These are phyloP conservation scores for Rana temporaria DNA, from an alignment of 2,113 vertebrate genomes.

Conservation along the genomic window DNA sequence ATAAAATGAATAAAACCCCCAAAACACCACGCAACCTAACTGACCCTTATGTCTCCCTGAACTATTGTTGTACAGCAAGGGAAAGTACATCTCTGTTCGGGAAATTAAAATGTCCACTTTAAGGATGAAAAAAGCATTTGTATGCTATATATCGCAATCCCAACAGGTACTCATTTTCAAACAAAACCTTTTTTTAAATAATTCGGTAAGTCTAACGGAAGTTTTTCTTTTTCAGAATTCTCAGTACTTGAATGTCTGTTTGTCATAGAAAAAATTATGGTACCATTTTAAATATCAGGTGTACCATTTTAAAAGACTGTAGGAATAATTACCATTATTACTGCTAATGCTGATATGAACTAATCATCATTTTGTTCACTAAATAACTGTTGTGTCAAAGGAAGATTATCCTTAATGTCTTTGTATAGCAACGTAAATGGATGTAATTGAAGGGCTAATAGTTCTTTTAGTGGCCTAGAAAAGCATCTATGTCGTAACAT, in stretches of 20 bases:
- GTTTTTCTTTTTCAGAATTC: background rate
- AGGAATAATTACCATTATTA: constrained; percentile 27
- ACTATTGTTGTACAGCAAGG: too few relatives aligned
- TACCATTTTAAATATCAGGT: background rate
- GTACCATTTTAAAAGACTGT: background rate
- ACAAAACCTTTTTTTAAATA: too few relatives aligned
- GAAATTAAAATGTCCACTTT: too few relatives aligned
- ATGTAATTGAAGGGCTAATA: constrained; percentile 33
- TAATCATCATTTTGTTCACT: constrained; percentile 9
- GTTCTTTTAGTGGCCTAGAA: constrained; percentile 40
- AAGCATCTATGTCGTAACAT: background rate
- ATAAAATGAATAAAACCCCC: too few relatives aligned
- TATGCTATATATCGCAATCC: too few relatives aligned
- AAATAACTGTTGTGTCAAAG: constrained; percentile 12
- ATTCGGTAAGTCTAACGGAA: too few relatives aligned
- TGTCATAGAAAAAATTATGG: background rate
- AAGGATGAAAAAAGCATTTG: too few relatives aligned
- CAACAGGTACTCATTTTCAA: too few relatives aligned
- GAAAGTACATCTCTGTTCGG: too few relatives aligned
- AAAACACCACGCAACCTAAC: too few relatives aligned
- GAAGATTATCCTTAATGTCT: constrained; percentile 16
- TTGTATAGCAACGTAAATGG: constrained; percentile 37
- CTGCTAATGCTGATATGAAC: background rate
- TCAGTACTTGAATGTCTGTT: background rate
- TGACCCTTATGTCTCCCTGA: too few relatives aligned